These are phyloP conservation scores for Aphyosemion australe DNA, from an alignment of 2,113 vertebrate species.

Conservation along the genomic window DNA sequence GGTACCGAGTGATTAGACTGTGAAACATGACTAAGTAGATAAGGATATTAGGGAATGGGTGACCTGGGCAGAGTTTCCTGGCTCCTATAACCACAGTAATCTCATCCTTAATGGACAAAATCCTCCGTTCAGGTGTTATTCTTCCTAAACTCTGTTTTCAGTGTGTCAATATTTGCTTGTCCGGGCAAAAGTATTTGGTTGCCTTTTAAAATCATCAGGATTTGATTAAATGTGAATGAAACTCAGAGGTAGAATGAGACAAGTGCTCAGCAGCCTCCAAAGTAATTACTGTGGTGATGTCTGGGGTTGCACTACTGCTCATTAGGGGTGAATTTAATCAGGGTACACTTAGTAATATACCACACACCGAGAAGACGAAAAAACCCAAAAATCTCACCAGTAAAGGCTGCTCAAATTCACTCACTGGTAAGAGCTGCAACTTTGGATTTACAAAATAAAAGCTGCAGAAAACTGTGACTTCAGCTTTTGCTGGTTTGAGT, in stretches of 20 bases:
- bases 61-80: slow-evolving; percentile 45
- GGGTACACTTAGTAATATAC: slow-evolving; percentile 9
- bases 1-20: slow-evolving; percentile 19
- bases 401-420: slow-evolving; percentile 5
- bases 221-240: slow-evolving; percentile 67
- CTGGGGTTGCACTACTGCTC: slow-evolving; percentile 16
- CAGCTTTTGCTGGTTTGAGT: no score
- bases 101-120: slow-evolving; percentile 60
- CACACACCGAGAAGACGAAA: neutral
- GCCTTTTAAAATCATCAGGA: slow-evolving; percentile 51
- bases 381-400: neutral
- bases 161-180: slow-evolving; percentile 74
- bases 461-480: no score
- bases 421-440: neutral
- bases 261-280: slow-evolving; percentile 21
- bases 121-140: slow-evolving; percentile 45
- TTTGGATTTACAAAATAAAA: no score
- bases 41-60: slow-evolving; percentile 62
- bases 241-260: slow-evolving; percentile 20
- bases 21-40: slow-evolving; percentile 55
- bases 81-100: slow-evolving; percentile 47
- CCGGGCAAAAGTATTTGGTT: slow-evolving; percentile 66
- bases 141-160: slow-evolving; percentile 51
- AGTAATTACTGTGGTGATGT: slow-evolving; percentile 27
- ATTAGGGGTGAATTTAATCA: slow-evolving; percentile 20